phyloP scores from a whole-genome alignment of 2,888 invertebrate genomes.

The Pachydiplax longipennis region DNA sequence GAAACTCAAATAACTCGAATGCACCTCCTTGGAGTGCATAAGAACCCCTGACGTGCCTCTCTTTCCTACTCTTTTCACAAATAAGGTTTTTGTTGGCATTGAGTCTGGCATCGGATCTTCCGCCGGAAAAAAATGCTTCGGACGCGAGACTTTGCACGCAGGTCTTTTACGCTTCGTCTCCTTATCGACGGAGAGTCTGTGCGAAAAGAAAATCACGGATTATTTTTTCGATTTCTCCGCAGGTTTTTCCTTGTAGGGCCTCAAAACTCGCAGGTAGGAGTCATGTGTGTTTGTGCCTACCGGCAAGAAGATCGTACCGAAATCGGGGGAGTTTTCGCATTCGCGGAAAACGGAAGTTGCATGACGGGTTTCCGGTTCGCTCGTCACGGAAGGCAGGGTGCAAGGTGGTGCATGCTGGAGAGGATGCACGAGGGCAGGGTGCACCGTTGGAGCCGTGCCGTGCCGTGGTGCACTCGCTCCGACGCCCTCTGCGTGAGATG shows the following conservation, averaged over 20 bases:
- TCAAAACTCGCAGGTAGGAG: not conserved
- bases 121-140: not conserved
- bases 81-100: not conserved
- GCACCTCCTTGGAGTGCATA: not conserved
- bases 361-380: conserved; percentile 31
- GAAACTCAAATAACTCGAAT: not conserved
- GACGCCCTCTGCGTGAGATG: not conserved
- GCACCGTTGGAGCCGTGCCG: not conserved
- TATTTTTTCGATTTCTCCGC: not conserved
- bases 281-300: not conserved
- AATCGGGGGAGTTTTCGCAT: not conserved
- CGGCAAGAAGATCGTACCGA: not conserved
- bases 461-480: not conserved
- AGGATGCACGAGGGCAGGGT: not conserved
- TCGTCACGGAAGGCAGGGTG: conserved; percentile 22
- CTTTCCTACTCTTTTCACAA: not conserved
- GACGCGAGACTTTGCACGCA: not conserved
- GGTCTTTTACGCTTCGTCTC: not conserved
- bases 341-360: conserved; percentile 34
- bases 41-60: not conserved
- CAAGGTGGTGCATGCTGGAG: not conserved
- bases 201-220: not conserved
- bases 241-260: no score
- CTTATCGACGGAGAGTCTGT: not conserved
- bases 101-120: not conserved